These are phyloP conservation scores for Sussaba pulchella DNA, from an alignment of 2,888 invertebrate genomes.

Conservation along the genomic window DNA sequence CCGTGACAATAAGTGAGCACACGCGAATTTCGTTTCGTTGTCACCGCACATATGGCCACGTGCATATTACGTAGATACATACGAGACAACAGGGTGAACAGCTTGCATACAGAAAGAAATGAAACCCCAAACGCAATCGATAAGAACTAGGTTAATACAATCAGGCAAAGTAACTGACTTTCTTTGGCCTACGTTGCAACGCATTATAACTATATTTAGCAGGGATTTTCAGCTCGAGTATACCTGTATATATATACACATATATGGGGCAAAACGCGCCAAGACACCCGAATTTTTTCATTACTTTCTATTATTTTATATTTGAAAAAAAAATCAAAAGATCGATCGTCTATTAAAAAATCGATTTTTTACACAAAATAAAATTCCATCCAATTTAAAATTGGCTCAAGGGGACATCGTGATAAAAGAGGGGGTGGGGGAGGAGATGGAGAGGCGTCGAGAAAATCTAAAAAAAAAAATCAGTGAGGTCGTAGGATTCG, in stretches of 20 bases:
- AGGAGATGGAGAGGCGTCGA: too few species aligned
- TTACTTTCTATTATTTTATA: too few species aligned
- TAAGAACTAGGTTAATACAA: conserved; percentile 79
- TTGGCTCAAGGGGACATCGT: too few species aligned
- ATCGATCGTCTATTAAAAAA: too few species aligned
- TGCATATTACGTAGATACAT: neutral
- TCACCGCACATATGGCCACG: neutral
- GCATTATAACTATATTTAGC: conserved; percentile 37
- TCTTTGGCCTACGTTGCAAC: conserved; percentile 68
- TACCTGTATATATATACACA: neutral
- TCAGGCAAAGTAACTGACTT: conserved; percentile 73
- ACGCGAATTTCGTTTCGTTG: neutral
- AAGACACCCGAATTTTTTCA: too few species aligned
- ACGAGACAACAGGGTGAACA: conserved; percentile 1
- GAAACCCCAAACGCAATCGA: conserved; percentile 73
- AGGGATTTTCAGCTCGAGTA: conserved; percentile 10
- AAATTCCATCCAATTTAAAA: too few species aligned
- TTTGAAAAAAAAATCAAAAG: too few species aligned
- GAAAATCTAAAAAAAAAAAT: too few species aligned
- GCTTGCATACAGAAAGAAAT: conserved; percentile 41
- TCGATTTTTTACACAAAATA: too few species aligned
- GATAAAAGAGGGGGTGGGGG: too few species aligned
- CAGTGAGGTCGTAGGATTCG: too few species aligned
- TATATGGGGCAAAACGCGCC: neutral
- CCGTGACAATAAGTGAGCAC: neutral